Conservation (phyloP, 1,140 invertebrate species). For the Stenopsyche tienmushanensis region DNA sequence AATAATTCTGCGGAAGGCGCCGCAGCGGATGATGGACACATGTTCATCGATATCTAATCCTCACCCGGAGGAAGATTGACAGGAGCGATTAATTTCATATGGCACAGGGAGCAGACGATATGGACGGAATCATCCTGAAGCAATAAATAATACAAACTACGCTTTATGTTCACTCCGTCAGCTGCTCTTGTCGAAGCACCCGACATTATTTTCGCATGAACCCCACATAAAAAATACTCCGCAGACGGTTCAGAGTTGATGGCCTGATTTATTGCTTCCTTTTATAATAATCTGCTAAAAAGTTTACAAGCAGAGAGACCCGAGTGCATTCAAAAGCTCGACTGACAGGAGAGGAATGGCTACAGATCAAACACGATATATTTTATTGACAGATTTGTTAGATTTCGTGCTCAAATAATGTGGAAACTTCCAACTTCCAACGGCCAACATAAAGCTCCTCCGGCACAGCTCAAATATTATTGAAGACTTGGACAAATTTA, state of each 20-base stretch:
- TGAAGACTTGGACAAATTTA: too few relatives aligned
- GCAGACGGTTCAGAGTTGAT: constrained; percentile 4
- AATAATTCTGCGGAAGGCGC: too few relatives aligned
- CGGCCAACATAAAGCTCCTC: too few relatives aligned
- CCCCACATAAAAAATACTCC: neutral
- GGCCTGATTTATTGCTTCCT: constrained; percentile 31
- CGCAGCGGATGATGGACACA: neutral
- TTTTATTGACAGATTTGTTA: too few relatives aligned
- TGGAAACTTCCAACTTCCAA: too few relatives aligned
- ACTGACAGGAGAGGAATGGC: too few relatives aligned
- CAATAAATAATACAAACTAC: neutral
- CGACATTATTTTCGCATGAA: neutral
- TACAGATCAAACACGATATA: too few relatives aligned
- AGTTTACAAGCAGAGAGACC: constrained; percentile 5
- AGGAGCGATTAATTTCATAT: neutral
- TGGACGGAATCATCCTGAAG: neutral
- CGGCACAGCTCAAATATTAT: too few relatives aligned
- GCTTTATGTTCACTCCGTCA: too few relatives aligned
- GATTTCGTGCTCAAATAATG: too few relatives aligned
- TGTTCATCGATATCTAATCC: neutral
- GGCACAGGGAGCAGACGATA: neutral
- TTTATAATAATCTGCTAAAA: constrained; percentile 25
- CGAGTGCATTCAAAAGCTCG: too few relatives aligned
- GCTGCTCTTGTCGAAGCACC: neutral
- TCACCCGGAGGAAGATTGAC: neutral